phyloP scores from a whole-genome alignment of 2,888 invertebrate genomes.

The Pterostichus niger region DNA sequence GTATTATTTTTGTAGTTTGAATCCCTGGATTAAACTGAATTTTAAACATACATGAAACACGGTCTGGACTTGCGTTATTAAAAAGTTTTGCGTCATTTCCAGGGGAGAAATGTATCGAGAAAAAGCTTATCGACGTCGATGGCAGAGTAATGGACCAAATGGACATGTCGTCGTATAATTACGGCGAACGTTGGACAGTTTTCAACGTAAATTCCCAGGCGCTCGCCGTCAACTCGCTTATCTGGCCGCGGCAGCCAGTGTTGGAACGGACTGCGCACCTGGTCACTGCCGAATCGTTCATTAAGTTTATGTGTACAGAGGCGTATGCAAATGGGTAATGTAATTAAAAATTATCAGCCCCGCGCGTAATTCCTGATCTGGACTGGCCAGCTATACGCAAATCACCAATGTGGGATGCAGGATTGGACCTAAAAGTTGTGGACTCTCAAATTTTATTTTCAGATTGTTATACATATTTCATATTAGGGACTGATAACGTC shows the following conservation, averaged over 20 bases:
- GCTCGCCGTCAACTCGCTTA: conserved; percentile 57
- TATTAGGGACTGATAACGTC: no score
- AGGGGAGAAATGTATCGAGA: not conserved
- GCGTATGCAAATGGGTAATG: conserved; percentile 63
- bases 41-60: conserved; percentile 39
- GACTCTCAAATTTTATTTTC: conserved; percentile 27
- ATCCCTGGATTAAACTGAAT: conserved; percentile 40
- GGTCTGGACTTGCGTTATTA: conserved; percentile 28
- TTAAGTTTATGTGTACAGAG: conserved; percentile 64
- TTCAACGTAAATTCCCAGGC: conserved; percentile 48
- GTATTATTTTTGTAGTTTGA: no score
- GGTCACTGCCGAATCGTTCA: conserved; percentile 56
- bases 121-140: conserved; percentile 57
- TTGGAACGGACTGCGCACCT: conserved; percentile 38
- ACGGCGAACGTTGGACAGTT: conserved; percentile 43
- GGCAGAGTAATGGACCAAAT: conserved; percentile 61
- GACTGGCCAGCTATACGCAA: not conserved
- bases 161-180: conserved; percentile 50
- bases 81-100: conserved; percentile 55
- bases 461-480: not conserved
- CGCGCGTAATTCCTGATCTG: conserved; percentile 43
- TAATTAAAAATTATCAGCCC: conserved; percentile 64
- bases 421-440: no score
- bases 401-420: conserved; percentile 24
- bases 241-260: conserved; percentile 37